Percentiles rank a stretch among this genome's conserved stretches.
Evolutionary conservation across 2,888 invertebrate species (phyloP).

Genomic region (Desoria tigrina): DNA sequence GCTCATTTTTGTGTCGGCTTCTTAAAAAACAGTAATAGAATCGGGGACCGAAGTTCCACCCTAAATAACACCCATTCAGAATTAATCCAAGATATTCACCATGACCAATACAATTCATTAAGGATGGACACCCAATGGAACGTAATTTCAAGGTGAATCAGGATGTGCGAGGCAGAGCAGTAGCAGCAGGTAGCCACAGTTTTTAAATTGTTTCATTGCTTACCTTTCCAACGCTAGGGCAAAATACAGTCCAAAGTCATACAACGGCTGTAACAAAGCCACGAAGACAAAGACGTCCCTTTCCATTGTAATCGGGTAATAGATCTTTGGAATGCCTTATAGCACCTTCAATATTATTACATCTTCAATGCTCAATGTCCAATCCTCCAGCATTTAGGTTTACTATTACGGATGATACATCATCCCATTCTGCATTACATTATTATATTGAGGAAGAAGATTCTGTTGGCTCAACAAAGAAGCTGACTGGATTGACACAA

Average conservation of each 20-base stretch:
- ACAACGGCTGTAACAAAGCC: slow-evolving; percentile 5
- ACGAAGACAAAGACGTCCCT: slow-evolving; percentile 6
- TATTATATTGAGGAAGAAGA: background rate
- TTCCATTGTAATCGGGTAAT: slow-evolving; percentile 11
- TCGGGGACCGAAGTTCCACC: background rate
- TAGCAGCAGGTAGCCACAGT: slow-evolving; percentile 39
- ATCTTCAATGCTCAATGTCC: no score
- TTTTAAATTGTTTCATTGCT: no score
- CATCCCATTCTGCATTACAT: no score
- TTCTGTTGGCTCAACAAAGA: slow-evolving; percentile 7
- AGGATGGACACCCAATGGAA: slow-evolving; percentile 35
- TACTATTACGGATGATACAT: background rate
- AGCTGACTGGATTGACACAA: background rate
- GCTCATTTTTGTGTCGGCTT: no score
- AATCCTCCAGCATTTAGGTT: no score
- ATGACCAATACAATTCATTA: slow-evolving; percentile 46
- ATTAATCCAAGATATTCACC: slow-evolving; percentile 25
- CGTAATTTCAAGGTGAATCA: slow-evolving; percentile 39
- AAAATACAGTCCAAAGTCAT: background rate
- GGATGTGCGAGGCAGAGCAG: slow-evolving; percentile 21
- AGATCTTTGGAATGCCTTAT: slow-evolving; percentile 16
- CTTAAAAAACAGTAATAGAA: no score
- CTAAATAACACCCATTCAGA: slow-evolving; percentile 15
- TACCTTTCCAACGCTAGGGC: background rate
- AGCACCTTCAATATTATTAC: background rate